A percentile compares a stretch with the other conserved stretches of the same genome.
Conservation (phyloP, 2,797 vertebrate genomes). For the Crocodylus rhombifer region DNA sequence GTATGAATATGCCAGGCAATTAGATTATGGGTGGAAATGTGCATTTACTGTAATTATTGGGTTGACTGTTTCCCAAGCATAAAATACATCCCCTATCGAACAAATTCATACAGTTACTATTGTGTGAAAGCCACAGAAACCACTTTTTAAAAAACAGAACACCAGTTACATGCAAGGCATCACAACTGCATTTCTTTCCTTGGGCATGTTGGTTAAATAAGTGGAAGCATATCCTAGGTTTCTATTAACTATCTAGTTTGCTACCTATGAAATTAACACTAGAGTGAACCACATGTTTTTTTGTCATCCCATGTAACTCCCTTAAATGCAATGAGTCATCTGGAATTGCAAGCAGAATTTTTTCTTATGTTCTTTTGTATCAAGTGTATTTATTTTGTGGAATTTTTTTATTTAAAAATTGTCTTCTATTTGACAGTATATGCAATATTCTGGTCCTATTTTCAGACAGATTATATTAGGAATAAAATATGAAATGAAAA, state of each 20-base stretch:
- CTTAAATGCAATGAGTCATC: neutral
- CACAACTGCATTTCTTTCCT: neutral
- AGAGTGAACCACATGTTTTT: neutral
- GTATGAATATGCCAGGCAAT: neutral
- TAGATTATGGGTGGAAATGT: neutral
- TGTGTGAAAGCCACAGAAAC: neutral
- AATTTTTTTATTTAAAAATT: neutral
- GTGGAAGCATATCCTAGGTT: neutral
- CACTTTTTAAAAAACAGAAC: neutral
- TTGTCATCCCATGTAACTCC: neutral
- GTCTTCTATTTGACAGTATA: neutral
- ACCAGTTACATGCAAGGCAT: neutral
- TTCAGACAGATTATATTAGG: neutral
- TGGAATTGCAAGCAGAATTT: neutral
- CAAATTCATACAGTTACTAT: neutral
- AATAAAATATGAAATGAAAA: constrained; percentile 6
- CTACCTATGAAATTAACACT: neutral
- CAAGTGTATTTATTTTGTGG: neutral
- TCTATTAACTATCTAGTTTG: neutral
- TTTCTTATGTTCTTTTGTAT: neutral
- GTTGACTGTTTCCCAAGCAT: no score
- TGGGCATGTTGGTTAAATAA: neutral
- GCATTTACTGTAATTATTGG: neutral
- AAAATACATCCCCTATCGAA: no score
- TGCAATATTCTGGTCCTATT: neutral